Base-by-base conservation (phyloP, 2,113 vertebrate genomes). In the Etia nguti region DNA sequence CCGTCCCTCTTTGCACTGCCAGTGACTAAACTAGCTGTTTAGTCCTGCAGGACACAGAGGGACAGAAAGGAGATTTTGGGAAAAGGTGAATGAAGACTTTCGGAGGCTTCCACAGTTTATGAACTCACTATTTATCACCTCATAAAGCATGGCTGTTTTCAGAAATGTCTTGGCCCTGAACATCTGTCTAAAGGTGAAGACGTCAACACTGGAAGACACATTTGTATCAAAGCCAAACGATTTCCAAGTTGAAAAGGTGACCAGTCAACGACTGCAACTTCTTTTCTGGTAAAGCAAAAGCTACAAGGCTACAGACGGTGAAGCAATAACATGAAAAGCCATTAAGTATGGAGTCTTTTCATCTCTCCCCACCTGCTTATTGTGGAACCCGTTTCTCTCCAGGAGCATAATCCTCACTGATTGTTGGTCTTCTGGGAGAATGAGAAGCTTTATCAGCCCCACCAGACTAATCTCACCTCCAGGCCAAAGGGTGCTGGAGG, bases 391-490 rank as follows among this genome's bases (percentile, higher is more conserved):
- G 1, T 54, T 46, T 54, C 70, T 54, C 70, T 89, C 46, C 81
- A 75, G 81, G 80, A 89, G 10, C 73, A 5, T 91, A 89, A 95
- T 90, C 87, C 87, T 60, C 52, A 31, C 52, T 87, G 90, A 92
- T 77, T 91, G 81, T 68, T 86, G 79, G 80, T 89, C 85, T 90
- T 83, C 75, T 91, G 88, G 89, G 89, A 91, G 81, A 89, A 90
- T 20, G 60, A 24, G 80, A 26, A 36, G 90, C 85, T 92, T 93
- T 93, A 94, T 95, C 93, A 89, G 82, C 89, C 31, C 48, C 79
- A 82, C 87, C 92, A 93, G 88, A 90, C 84, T 92, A 94, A 95
- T 93, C 92, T 93, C 86, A 91, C 89, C 94, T 92, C 87, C 2
- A 10, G 89, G 89, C 90, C 87, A 73, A 90, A 87, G 90, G 80